Evolutionary conservation across 2,888 invertebrate species (phyloP), one percentile per base, ranked within the genome.

Genomic region (Scaptomyza cyrtandrae): DNA sequence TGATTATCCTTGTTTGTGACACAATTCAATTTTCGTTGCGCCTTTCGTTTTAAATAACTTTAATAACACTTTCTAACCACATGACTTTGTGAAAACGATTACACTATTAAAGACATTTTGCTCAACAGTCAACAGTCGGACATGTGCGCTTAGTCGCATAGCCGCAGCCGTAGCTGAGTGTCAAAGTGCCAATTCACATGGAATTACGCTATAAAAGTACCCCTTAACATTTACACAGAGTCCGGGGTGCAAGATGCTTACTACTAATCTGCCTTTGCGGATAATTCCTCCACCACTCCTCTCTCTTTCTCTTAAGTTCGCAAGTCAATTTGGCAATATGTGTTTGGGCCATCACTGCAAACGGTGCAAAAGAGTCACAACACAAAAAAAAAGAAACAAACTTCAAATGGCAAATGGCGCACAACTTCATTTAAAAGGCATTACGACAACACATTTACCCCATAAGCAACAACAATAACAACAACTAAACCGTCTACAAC

Each of bases 331-430:
- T 80, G 62, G 77, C 66, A 29, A 43, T 50, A 37, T 44, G 53
- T 60, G 59, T 48, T 56, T 63, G 55, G 75, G 80, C 78, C 86
- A 79, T 80, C 75, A 80, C 62, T 77, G 75, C 63, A 82, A 84
- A 84, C 82, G 79, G 70, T 73, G 79, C 83, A 75, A 86, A 86
- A 73, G 67, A 74, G 71, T 77, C 71, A 68, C 70, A 69, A 79
- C 41, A 58, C 71, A 54, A 67, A 71, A 66, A 72, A 78, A 14
- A 46, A 56, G 33, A 45, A 67, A 74, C 58, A 73, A 84, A 84
- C 86, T 83, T 83, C 84, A 81, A 86, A 86, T 86, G 84, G 81
- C 79, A 83, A 86, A 83, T 86, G 81, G 86, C 79, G 86, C 84
- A 84, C 83, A 83, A 84, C 81, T 83, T 86, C 83, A 86, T 84